phyloP scores from a whole-genome alignment of 1,140 invertebrate species.

The Cotesia glomerata region DNA sequence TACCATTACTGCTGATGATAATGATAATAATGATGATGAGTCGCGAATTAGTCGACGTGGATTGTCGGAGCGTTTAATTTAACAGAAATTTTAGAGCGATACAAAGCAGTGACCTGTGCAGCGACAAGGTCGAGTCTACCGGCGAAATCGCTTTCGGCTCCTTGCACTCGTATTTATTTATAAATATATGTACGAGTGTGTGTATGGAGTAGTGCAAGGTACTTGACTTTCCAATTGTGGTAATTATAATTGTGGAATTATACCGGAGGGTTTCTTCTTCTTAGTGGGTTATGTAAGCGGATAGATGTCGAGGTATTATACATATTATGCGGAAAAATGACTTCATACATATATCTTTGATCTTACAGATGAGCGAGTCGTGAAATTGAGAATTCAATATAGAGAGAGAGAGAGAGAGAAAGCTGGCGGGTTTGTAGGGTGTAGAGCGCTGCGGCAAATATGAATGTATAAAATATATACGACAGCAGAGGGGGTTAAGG shows the following conservation, averaged over 20 bases:
- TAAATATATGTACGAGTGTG: not conserved
- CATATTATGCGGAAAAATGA: not conserved
- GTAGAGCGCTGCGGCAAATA: too few relatives aligned
- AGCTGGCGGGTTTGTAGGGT: too few relatives aligned
- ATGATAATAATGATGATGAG: not conserved
- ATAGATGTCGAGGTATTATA: too few relatives aligned
- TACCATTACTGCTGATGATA: not conserved
- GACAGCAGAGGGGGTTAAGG: too few relatives aligned
- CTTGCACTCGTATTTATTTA: not conserved
- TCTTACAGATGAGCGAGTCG: not conserved
- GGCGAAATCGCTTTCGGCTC: not conserved
- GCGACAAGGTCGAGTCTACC: slow-evolving; percentile 10
- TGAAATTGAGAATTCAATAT: not conserved
- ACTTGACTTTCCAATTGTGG: slow-evolving; percentile 20
- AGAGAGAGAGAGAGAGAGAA: not conserved
- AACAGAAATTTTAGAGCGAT: slow-evolving; percentile 20
- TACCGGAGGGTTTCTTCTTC: slow-evolving; percentile 1
- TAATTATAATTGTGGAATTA: slow-evolving; percentile 24
- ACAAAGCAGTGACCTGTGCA: slow-evolving; percentile 22
- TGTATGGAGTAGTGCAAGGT: not conserved
- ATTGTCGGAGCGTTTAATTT: slow-evolving; percentile 12
- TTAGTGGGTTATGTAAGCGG: not conserved
- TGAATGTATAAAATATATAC: too few relatives aligned
- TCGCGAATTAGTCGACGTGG: slow-evolving; percentile 13
- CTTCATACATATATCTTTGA: not conserved